phyloP scores from a whole-genome alignment of 2,888 invertebrate genomes.

The Myopa testacea region DNA sequence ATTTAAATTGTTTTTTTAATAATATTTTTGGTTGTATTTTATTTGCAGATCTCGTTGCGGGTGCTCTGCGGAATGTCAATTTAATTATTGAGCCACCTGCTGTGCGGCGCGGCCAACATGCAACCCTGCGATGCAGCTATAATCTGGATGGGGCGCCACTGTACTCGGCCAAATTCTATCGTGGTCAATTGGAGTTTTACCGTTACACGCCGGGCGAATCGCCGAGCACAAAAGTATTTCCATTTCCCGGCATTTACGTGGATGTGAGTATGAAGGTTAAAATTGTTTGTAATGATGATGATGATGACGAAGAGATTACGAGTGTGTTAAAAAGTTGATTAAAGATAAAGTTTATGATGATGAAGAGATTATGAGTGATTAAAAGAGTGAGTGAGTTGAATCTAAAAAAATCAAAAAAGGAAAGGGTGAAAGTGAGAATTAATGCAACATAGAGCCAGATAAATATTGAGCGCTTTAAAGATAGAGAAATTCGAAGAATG shows the following conservation, averaged over 20 bases:
- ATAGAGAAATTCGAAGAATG: no score
- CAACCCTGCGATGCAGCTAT: constrained; percentile 79
- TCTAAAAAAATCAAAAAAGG: constrained; percentile 35
- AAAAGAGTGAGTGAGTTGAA: not conserved
- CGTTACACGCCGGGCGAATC: constrained; percentile 81
- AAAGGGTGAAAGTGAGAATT: constrained; percentile 43
- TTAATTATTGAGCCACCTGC: constrained; percentile 78
- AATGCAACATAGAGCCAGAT: not conserved
- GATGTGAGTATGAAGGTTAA: constrained; percentile 76
- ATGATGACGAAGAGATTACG: not conserved
- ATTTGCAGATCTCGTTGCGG: constrained; percentile 70
- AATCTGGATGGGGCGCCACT: constrained; percentile 81
- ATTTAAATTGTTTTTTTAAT: no score
- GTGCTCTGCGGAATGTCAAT: constrained; percentile 78
- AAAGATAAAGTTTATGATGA: no score
- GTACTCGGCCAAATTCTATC: constrained; percentile 90
- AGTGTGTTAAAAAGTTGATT: not conserved
- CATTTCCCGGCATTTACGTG: constrained; percentile 79
- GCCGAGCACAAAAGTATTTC: constrained; percentile 81
- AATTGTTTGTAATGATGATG: not conserved
- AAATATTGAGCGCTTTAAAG: no score
- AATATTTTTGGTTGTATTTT: not conserved
- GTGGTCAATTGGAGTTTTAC: constrained; percentile 86
- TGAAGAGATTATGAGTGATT: no score
- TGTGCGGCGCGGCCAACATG: constrained; percentile 77